These are phyloP conservation scores for Neogobius melanostomus DNA, from an alignment of 2,113 vertebrate genomes.

Conservation along the genomic window DNA sequence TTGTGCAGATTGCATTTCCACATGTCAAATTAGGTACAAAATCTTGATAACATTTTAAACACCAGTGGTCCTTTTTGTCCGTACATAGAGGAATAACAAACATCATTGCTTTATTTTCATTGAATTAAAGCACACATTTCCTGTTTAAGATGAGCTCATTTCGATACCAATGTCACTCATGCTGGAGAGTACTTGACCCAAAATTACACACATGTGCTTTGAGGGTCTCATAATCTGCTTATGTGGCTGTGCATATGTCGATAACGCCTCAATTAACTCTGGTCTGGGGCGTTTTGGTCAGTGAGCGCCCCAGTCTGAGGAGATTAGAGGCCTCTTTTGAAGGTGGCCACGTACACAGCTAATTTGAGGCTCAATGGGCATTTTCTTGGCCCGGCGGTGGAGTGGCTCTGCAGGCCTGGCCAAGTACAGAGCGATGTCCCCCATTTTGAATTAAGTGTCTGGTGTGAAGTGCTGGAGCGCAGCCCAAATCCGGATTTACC, in stretches of 20 bases:
- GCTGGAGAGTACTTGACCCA: background rate
- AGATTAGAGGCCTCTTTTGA: constrained; percentile 60
- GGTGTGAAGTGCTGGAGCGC: constrained; percentile 46
- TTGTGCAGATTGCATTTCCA: no score
- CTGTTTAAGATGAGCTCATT: background rate
- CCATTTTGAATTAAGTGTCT: constrained; percentile 31
- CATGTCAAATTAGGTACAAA: no score
- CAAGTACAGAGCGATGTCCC: constrained; percentile 35
- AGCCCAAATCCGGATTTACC: constrained; percentile 42
- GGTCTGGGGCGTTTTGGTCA: constrained; percentile 32
- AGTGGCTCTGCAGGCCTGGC: constrained; percentile 35
- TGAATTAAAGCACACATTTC: no score
- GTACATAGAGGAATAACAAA: no score
- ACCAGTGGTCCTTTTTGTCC: no score
- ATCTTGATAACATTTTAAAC: no score
- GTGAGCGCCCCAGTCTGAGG: constrained; percentile 54
- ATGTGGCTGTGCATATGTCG: constrained; percentile 32
- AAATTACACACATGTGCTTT: constrained; percentile 7
- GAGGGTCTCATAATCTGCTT: constrained; percentile 54
- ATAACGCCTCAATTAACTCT: constrained; percentile 59
- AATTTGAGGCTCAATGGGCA: constrained; percentile 65
- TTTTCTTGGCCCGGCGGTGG: constrained; percentile 52
- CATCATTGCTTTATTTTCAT: no score
- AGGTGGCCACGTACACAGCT: constrained; percentile 55
- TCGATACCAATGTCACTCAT: background rate